A percentile compares a stretch with the other conserved stretches of the same genome.
These are phyloP conservation scores for Erpetoichthys calabaricus DNA, from an alignment of 2,797 vertebrate genomes.

Conservation along the genomic window DNA sequence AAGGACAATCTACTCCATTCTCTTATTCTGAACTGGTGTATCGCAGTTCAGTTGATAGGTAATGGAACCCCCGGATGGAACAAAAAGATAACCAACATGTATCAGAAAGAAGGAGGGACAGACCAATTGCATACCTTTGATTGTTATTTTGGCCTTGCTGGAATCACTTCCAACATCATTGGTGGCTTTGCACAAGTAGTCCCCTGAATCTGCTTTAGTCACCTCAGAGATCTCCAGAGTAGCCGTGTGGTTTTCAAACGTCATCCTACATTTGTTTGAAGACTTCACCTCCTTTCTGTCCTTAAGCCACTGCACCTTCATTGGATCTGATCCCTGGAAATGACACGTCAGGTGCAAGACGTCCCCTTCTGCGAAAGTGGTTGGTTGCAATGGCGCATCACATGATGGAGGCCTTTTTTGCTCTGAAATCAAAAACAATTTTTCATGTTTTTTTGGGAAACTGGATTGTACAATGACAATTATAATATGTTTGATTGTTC, in stretches of 20 bases:
- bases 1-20: no score
- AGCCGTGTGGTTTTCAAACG: constrained; percentile 69
- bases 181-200: constrained; percentile 89
- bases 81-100: no score
- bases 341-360: constrained; percentile 72
- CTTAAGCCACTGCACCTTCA: constrained; percentile 88
- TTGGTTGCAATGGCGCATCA: constrained; percentile 69
- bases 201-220: constrained; percentile 66
- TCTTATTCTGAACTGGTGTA: no score
- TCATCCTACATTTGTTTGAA: constrained; percentile 63
- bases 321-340: constrained; percentile 68
- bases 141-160: constrained; percentile 74
- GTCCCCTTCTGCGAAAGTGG: constrained; percentile 60
- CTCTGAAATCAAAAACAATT: constrained; percentile 49
- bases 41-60: no score
- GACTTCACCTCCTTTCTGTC: constrained; percentile 73
- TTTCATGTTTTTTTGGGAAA: not conserved
- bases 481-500: no score
- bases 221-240: constrained; percentile 61
- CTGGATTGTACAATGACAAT: no score
- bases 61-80: no score
- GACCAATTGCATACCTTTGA: constrained; percentile 68
- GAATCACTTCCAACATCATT: constrained; percentile 77
- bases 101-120: no score
- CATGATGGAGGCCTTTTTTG: constrained; percentile 77